Evolutionary conservation across 2,113 vertebrate genomes (phyloP).

Genomic region (Chaetorhynchus papuensis): DNA sequence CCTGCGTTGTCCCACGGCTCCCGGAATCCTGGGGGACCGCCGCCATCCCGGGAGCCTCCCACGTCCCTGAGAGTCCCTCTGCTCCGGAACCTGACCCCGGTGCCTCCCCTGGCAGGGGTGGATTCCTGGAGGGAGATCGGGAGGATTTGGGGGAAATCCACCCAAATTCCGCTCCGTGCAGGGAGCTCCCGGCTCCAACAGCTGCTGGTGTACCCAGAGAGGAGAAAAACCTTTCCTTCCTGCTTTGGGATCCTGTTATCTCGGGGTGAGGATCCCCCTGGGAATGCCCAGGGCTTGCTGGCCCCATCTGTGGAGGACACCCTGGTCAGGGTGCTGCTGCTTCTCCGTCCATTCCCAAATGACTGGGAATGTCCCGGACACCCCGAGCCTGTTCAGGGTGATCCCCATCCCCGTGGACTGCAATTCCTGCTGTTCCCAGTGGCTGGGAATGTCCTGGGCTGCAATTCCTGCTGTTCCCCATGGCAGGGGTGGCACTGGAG

Average conservation of each 20-base stretch:
- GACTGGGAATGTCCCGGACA: background rate
- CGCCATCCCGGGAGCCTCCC: background rate
- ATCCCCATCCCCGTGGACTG: background rate
- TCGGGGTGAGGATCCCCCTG: too few relatives aligned
- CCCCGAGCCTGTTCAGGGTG: fast-evolving
- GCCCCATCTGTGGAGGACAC: background rate
- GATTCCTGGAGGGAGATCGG: background rate
- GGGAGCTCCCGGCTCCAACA: background rate
- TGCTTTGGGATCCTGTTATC: background rate
- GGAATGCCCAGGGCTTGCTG: fast-evolving
- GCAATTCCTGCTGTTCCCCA: too few relatives aligned
- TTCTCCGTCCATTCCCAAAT: background rate
- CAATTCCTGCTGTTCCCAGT: background rate
- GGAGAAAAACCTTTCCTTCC: background rate
- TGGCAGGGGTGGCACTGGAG: too few relatives aligned
- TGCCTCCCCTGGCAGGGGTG: background rate
- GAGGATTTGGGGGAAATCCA: background rate
- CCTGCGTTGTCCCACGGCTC: background rate
- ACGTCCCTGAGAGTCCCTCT: background rate
- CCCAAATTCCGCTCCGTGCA: background rate
- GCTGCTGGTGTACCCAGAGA: background rate
- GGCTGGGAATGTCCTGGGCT: background rate
- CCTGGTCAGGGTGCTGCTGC: fast-evolving
- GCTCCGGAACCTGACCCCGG: background rate
- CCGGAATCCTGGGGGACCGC: fast-evolving